Conservation (phyloP, 2,113 vertebrate genomes). For the Forbesichthys papilliferus region DNA sequence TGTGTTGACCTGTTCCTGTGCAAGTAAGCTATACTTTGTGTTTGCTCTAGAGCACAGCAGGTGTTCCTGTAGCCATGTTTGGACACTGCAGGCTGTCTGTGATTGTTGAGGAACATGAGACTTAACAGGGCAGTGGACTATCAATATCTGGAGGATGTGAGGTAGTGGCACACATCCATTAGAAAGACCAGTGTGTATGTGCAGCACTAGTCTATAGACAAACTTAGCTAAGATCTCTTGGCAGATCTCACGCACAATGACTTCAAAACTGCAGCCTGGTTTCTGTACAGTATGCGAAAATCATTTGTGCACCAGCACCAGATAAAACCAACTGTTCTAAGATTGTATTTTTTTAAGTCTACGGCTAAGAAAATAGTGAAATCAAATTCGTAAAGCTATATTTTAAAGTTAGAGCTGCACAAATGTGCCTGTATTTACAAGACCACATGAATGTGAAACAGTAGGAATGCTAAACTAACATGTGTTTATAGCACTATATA, state of each 20-base stretch:
- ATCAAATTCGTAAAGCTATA: background rate
- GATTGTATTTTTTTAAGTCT: background rate
- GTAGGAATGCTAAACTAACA: background rate
- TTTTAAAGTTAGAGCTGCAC: background rate
- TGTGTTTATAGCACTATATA: background rate
- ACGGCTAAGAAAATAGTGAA: background rate
- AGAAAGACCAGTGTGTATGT: constrained; percentile 33
- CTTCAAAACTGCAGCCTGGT: too few relatives aligned
- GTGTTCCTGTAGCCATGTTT: constrained; percentile 6
- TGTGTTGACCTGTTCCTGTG: background rate
- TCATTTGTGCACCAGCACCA: too few relatives aligned
- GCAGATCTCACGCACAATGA: background rate
- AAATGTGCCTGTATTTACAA: background rate
- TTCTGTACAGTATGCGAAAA: too few relatives aligned
- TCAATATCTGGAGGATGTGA: constrained; percentile 33
- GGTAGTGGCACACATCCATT: constrained; percentile 20
- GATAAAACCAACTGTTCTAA: too few relatives aligned
- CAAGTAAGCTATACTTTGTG: background rate
- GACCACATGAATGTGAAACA: background rate
- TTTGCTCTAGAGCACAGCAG: constrained; percentile 8
- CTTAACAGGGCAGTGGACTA: constrained; percentile 4
- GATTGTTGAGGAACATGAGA: background rate
- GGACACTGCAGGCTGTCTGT: constrained; percentile 7
- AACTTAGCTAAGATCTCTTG: constrained; percentile 12
- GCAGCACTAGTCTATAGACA: constrained; percentile 32